A percentile compares a stretch with the other conserved stretches of the same genome.
phyloP scores from a whole-genome alignment of 2,888 invertebrate species.

The Dione juno region DNA sequence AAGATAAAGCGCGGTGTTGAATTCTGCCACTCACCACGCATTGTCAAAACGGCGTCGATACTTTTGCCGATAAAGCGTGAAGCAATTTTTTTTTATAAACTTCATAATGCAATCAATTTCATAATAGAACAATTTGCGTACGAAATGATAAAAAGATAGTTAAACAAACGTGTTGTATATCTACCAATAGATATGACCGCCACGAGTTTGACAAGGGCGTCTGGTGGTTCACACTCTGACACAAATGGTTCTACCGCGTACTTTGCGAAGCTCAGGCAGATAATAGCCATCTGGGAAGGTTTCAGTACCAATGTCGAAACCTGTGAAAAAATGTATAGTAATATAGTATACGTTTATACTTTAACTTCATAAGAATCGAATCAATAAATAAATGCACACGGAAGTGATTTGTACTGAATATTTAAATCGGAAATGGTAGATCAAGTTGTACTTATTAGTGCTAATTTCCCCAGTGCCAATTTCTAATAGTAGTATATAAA shows the following conservation, averaged over 20 bases:
- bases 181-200: constrained; percentile 94
- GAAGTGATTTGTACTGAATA: neutral
- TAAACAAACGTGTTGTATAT: neutral
- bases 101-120: too few relatives aligned
- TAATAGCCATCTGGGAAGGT: constrained; percentile 97
- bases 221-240: constrained; percentile 92
- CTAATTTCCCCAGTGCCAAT: too few relatives aligned
- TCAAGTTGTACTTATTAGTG: too few relatives aligned
- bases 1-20: too few relatives aligned
- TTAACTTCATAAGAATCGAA: neutral
- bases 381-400: neutral
- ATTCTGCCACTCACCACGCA: too few relatives aligned
- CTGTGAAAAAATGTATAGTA: constrained; percentile 82
- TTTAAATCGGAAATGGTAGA: too few relatives aligned
- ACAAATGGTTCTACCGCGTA: constrained; percentile 96
- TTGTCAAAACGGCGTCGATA: too few relatives aligned
- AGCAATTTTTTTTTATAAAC: too few relatives aligned
- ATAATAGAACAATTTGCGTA: neutral
- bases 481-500: too few relatives aligned
- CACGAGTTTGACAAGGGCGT: constrained; percentile 93
- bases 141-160: neutral
- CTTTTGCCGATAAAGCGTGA: too few relatives aligned
- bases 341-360: too few relatives aligned
- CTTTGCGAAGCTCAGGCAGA: constrained; percentile 96
- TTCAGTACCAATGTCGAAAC: constrained; percentile 95